Evolutionary conservation across 2,113 vertebrate species (phyloP).

Genomic region (Amphilophus citrinellus): DNA sequence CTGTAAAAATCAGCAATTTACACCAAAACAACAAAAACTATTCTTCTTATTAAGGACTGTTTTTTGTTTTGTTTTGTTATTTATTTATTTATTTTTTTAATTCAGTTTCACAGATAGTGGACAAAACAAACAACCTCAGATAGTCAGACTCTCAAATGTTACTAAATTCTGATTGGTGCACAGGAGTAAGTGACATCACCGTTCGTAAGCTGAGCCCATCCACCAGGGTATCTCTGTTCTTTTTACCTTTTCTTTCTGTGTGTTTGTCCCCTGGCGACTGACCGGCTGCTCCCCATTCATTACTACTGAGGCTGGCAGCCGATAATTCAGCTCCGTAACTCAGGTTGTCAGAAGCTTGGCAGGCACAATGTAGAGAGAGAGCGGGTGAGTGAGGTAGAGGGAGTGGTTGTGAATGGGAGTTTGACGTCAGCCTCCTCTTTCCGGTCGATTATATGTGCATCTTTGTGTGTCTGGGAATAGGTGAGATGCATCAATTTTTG

Average conservation of each 20-base stretch:
- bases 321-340: slow-evolving; percentile 56
- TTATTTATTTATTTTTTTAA: no score
- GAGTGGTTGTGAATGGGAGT: slow-evolving; percentile 60
- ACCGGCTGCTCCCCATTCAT: slow-evolving; percentile 59
- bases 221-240: slow-evolving; percentile 7
- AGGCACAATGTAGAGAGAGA: slow-evolving; percentile 32
- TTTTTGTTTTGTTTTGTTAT: no score
- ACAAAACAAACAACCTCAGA: background rate
- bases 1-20: background rate
- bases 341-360: slow-evolving; percentile 59
- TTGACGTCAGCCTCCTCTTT: slow-evolving; percentile 71
- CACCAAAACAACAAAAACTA: background rate
- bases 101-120: background rate
- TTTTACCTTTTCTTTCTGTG: slow-evolving; percentile 3
- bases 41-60: no score
- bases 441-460: slow-evolving; percentile 48
- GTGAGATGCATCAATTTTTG: slow-evolving; percentile 53
- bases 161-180: background rate
- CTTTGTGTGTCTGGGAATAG: slow-evolving; percentile 43
- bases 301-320: slow-evolving; percentile 40
- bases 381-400: slow-evolving; percentile 9
- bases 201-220: background rate
- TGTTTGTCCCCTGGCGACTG: slow-evolving; percentile 46
- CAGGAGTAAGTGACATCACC: background rate
- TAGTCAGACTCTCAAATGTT: background rate